Evolutionary conservation across 2,888 invertebrate species (phyloP).

Genomic region (Apotomis betuletana): DNA sequence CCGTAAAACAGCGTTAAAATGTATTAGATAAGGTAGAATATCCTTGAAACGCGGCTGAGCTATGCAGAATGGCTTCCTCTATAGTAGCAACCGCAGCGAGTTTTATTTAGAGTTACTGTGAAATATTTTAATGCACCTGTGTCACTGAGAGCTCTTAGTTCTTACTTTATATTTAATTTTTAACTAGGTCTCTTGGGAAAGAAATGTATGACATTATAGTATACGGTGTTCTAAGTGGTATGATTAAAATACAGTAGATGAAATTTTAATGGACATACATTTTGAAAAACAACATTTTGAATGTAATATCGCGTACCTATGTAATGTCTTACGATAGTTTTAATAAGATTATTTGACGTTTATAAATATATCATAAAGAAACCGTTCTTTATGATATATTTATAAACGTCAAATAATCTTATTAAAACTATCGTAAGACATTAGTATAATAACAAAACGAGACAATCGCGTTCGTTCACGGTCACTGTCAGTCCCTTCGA

Average conservation of each 20-base stretch:
- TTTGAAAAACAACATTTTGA: no score
- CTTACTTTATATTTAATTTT: conserved; percentile 59
- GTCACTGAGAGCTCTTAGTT: conserved; percentile 77
- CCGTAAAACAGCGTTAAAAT: conserved; percentile 21
- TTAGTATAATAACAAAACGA: no score
- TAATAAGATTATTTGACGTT: no score
- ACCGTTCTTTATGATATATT: no score
- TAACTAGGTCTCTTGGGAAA: conserved; percentile 4
- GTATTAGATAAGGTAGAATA: conserved; percentile 14
- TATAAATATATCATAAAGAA: no score
- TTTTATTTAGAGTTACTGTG: conserved; percentile 33
- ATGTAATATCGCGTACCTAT: no score
- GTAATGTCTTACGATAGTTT: no score
- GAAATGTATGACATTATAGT: not conserved
- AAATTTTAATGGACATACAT: not conserved
- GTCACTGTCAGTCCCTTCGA: no score
- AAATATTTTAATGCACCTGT: conserved; percentile 74
- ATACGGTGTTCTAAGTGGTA: not conserved
- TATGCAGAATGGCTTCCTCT: conserved; percentile 36
- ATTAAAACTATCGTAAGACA: no score
- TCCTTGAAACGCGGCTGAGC: conserved; percentile 16
- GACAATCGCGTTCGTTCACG: no score
- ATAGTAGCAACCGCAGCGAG: conserved; percentile 8
- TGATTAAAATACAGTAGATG: not conserved
- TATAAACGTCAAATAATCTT: no score